Conservation (phyloP, 2,113 vertebrate species). For the Chitala chitala region DNA sequence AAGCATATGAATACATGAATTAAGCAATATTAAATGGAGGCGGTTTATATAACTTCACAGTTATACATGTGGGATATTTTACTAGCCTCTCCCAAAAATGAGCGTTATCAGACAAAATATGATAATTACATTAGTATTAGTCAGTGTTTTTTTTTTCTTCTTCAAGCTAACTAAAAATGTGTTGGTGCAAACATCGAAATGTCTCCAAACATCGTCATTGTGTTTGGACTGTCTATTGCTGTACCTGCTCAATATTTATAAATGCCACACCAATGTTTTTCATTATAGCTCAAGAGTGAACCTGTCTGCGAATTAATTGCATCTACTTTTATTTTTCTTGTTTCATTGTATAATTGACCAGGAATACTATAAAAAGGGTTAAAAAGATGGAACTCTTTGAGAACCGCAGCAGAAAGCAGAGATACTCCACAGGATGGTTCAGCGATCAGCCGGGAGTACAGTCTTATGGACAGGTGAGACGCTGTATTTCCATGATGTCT, state of each 20-base stretch:
- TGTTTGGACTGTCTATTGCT: background rate
- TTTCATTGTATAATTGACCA: background rate
- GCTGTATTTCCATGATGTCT: background rate
- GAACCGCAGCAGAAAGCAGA: background rate
- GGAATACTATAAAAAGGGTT: slow-evolving; percentile 35
- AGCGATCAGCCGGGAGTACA: slow-evolving; percentile 15
- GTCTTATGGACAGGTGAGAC: slow-evolving; percentile 34
- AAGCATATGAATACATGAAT: background rate
- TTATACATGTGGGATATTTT: no score
- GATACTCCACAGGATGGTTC: slow-evolving; percentile 16
- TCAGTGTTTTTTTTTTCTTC: no score
- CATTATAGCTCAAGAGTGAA: slow-evolving; percentile 35
- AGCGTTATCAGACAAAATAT: no score
- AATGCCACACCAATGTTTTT: slow-evolving; percentile 39
- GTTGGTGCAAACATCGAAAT: background rate
- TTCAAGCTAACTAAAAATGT: no score
- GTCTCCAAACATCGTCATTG: background rate
- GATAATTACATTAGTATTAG: no score
- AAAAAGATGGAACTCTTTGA: slow-evolving; percentile 3
- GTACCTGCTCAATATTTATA: background rate
- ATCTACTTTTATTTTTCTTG: background rate
- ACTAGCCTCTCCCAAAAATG: no score
- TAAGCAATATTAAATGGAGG: background rate
- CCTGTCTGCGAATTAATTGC: slow-evolving; percentile 25
- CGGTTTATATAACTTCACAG: background rate